Evolutionary conservation across 2,888 invertebrate species (phyloP).

Genomic region (Drosophila paranaensis): DNA sequence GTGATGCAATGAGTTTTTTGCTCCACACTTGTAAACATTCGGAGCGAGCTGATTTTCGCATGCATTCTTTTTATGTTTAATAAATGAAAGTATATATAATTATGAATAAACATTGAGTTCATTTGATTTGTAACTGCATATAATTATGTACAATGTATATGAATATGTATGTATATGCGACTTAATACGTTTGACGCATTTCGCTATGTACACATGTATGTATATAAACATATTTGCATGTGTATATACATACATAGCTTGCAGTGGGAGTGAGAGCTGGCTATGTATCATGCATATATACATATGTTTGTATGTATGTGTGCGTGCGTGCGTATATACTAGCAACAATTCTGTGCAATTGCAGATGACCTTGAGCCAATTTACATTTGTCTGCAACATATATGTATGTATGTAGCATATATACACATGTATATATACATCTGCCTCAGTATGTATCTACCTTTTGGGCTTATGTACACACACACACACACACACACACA

Average conservation of each 20-base stretch:
- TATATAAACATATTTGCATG: not conserved
- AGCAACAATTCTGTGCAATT: conserved; percentile 11
- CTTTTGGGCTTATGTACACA: not conserved
- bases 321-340: conserved; percentile 8
- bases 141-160: not conserved
- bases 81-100: not conserved
- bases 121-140: not conserved
- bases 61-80: not conserved
- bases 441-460: conserved; percentile 12
- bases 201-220: not conserved
- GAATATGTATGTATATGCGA: not conserved
- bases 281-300: conserved; percentile 1
- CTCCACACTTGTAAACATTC: conserved; percentile 11
- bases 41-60: not conserved
- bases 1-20: conserved; percentile 23
- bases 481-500: too few species aligned
- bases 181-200: not conserved
- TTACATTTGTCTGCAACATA: conserved; percentile 42
- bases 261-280: not conserved
- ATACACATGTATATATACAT: conserved; percentile 18
- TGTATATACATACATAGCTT: not conserved
- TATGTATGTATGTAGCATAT: conserved; percentile 13
- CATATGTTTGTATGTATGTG: not conserved
- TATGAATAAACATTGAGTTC: not conserved
- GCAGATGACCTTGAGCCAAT: conserved; percentile 67